Conservation (phyloP, 2,888 invertebrate genomes). For the Zygaena filipendulae region DNA sequence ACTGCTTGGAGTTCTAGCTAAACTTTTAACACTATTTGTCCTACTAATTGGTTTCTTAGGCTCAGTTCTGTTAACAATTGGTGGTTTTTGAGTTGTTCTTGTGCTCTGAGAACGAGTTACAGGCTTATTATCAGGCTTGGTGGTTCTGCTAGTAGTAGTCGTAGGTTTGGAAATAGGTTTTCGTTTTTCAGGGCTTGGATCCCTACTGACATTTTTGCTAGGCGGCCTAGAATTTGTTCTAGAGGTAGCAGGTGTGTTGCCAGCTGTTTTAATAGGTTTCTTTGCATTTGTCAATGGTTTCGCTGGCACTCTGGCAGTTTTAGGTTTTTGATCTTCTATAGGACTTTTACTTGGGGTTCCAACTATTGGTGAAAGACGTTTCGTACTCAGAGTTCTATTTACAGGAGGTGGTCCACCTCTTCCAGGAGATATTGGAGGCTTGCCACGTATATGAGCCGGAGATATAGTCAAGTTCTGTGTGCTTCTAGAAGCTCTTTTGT, state of each 20-base stretch:
- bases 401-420: conserved; percentile 57
- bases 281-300: conserved; percentile 35
- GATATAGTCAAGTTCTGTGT: conserved; percentile 45
- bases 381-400: conserved; percentile 49
- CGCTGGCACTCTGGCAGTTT: conserved; percentile 34
- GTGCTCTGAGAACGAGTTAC: conserved; percentile 37
- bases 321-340: conserved; percentile 41
- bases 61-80: conserved; percentile 33
- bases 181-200: conserved; percentile 52
- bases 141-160: conserved; percentile 22
- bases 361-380: conserved; percentile 59
- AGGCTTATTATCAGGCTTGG: conserved; percentile 31
- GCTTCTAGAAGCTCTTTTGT: conserved; percentile 50
- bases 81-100: conserved; percentile 36
- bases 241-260: conserved; percentile 45
- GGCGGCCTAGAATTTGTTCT: conserved; percentile 53
- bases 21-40: conserved; percentile 52
- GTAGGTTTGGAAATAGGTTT: conserved; percentile 25
- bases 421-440: conserved; percentile 59
- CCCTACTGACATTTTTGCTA: conserved; percentile 48
- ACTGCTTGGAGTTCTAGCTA: conserved; percentile 46
- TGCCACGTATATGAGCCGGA: conserved; percentile 47
- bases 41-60: conserved; percentile 45
- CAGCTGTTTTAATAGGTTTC: conserved; percentile 41
- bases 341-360: conserved; percentile 63